Base-by-base conservation (phyloP, 2,113 vertebrate species). In the Anarhynchus alexandrinus region DNA sequence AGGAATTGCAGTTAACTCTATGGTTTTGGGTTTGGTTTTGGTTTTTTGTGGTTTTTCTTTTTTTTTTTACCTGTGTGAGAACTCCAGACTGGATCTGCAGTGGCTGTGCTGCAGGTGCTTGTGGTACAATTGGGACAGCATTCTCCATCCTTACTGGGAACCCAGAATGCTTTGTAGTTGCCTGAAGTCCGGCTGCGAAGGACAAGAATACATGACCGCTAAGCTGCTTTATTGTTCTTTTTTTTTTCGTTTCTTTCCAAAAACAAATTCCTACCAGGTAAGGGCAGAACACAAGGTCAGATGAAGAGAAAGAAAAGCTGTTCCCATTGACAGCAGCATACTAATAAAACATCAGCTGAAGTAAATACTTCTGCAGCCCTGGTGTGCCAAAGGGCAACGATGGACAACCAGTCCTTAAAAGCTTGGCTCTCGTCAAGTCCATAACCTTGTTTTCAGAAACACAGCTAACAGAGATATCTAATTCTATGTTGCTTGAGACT, bases 71-170 rank as follows among this genome's bases (percentile, higher is more conserved):
- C 99, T 99, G 99, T 12, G 99, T 98, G 76, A 99, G 98, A 95
- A 99, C 99, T 96, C 99, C 98, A 8, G 99, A 99, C 97, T 99
- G 99, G 96, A 99, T 99, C 98, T 99, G 99, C 12, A 99, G 98
- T 15, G 99, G 98, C 96, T 99, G 99, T 18, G 99, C 98, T 64
- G 99, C 98, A 47, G 99, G 99, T 74, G 99, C 99, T 96, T 99
- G 99, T 64, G 99, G 98, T 23, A 99, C 99, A 86, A 99, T 98
- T 5, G 99, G 99, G 49, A 99, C 99, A 5, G 99, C 98, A 88
- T 99, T 99, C 94, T 99, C 99, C 99, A 99, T 99, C 97, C 99
- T 98, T 82, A 99, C 99, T 43, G 99, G 99, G 96, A 99, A 99
- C 51, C 98, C 99, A 94, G 99, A 98, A 62, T 99, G 99, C 59